These are phyloP conservation scores for Erebia epiphron DNA, from an alignment of 2,888 invertebrate species.

Conservation along the genomic window DNA sequence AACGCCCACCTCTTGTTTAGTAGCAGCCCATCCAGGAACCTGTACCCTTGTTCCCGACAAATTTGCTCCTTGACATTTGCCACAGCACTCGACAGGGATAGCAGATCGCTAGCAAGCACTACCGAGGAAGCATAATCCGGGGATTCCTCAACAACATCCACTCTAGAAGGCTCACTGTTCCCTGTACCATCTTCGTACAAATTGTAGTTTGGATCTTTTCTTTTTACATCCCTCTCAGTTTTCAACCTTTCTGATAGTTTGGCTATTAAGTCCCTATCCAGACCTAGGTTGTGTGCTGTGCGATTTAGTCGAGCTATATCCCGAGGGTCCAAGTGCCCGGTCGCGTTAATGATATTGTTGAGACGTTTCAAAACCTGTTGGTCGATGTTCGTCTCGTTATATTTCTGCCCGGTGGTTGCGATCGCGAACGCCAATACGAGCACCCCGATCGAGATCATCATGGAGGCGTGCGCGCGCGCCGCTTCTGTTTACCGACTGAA, in stretches of 20 bases:
- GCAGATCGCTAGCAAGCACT: constrained; percentile 74
- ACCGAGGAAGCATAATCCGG: constrained; percentile 78
- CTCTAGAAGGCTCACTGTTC: constrained; percentile 49
- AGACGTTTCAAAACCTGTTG: constrained; percentile 56
- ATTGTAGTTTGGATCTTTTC: constrained; percentile 46
- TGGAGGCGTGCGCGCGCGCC: constrained; percentile 70
- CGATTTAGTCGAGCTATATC: constrained; percentile 57
- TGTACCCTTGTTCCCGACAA: constrained; percentile 78
- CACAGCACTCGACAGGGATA: constrained; percentile 75
- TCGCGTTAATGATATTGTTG: constrained; percentile 53
- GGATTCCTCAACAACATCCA: constrained; percentile 66
- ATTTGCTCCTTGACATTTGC: constrained; percentile 69
- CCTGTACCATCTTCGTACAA: constrained; percentile 49
- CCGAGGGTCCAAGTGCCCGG: constrained; percentile 54
- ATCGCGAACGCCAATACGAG: constrained; percentile 63
- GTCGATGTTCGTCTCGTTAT: constrained; percentile 56
- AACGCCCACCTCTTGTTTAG: constrained; percentile 82
- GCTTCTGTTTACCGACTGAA: constrained; percentile 59
- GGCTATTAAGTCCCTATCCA: constrained; percentile 59
- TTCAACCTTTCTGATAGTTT: constrained; percentile 57
- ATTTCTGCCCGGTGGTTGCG: constrained; percentile 49
- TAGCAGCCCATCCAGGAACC: constrained; percentile 74
- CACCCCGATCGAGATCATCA: constrained; percentile 57
- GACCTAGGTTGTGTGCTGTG: constrained; percentile 56
- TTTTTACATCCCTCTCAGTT: constrained; percentile 39